Percentiles rank a stretch among this genome's conserved stretches.
Evolutionary conservation across 2,888 invertebrate genomes (phyloP).

Genomic region (Brachylomia viminalis): DNA sequence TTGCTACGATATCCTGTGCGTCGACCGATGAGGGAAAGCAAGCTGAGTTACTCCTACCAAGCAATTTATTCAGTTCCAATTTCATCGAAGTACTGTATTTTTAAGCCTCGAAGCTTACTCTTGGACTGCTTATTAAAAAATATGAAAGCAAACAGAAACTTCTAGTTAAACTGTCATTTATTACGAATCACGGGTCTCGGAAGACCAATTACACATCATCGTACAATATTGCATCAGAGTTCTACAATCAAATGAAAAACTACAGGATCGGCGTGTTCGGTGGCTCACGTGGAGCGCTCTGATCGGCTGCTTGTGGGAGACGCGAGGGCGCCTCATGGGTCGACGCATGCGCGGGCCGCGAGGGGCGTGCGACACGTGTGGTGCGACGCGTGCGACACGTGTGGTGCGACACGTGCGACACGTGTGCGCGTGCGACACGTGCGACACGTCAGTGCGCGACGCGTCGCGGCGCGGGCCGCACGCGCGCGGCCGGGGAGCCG

Average conservation of each 20-base stretch:
- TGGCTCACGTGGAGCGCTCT: conserved; percentile 2
- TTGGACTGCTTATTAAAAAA: conserved; percentile 25
- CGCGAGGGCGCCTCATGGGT: conserved; percentile 35
- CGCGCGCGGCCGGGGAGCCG: conserved; percentile 45
- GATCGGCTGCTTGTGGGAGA: conserved; percentile 13
- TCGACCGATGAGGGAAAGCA: conserved; percentile 58
- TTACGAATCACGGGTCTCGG: conserved; percentile 51
- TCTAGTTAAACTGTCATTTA: conserved; percentile 61
- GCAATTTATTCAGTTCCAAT: conserved; percentile 29
- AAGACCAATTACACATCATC: conserved; percentile 46
- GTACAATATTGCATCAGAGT: conserved; percentile 53
- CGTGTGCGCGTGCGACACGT: not conserved
- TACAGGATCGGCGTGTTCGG: conserved; percentile 46
- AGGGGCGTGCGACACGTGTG: not conserved
- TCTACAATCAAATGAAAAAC: conserved; percentile 55
- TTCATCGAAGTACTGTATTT: not conserved
- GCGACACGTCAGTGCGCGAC: conserved; percentile 7
- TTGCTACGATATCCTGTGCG: conserved; percentile 65
- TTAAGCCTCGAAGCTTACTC: conserved; percentile 13
- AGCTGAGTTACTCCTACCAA: conserved; percentile 20
- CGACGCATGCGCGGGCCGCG: conserved; percentile 41
- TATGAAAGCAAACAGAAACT: conserved; percentile 58
- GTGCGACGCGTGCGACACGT: not conserved
- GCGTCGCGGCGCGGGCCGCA: conserved; percentile 18
- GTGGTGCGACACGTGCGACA: not conserved